phyloP scores from a whole-genome alignment of 2,797 vertebrate species.

The Scolopax rusticola region DNA sequence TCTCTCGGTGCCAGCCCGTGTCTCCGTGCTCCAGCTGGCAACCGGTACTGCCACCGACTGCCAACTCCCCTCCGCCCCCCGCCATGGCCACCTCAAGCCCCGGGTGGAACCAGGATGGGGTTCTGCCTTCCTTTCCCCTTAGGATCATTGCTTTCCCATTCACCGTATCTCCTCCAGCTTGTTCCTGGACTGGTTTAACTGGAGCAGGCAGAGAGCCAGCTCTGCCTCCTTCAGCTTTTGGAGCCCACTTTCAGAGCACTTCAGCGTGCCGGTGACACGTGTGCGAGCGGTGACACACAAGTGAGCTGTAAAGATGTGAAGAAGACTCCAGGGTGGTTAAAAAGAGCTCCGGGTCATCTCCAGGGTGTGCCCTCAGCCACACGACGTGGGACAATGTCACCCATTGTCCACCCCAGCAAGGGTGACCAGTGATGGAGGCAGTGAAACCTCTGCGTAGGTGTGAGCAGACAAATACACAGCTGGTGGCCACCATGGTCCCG shows the following conservation, averaged over 20 bases:
- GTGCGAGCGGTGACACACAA: rapidly evolving
- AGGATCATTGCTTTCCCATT: background rate
- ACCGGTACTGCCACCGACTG: background rate
- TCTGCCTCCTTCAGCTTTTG: background rate
- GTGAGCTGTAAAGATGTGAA: background rate
- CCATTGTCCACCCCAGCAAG: rapidly evolving
- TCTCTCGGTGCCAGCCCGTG: background rate
- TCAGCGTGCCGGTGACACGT: rapidly evolving
- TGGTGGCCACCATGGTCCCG: rapidly evolving
- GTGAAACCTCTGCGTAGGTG: rapidly evolving
- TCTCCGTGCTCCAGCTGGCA: background rate
- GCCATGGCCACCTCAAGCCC: rapidly evolving
- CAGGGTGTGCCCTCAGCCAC: background rate
- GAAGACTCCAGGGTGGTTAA: rapidly evolving
- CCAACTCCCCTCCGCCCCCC: no score
- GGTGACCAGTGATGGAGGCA: background rate
- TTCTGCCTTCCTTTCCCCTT: background rate
- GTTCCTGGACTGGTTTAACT: background rate
- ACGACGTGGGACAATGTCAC: background rate
- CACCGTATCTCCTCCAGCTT: background rate
- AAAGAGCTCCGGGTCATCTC: background rate
- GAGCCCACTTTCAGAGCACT: background rate
- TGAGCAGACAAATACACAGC: background rate
- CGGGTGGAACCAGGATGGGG: rapidly evolving
- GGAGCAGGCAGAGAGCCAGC: background rate